Base-by-base conservation (phyloP, 1,140 invertebrate genomes). In the Harpegnathos saltator region DNA sequence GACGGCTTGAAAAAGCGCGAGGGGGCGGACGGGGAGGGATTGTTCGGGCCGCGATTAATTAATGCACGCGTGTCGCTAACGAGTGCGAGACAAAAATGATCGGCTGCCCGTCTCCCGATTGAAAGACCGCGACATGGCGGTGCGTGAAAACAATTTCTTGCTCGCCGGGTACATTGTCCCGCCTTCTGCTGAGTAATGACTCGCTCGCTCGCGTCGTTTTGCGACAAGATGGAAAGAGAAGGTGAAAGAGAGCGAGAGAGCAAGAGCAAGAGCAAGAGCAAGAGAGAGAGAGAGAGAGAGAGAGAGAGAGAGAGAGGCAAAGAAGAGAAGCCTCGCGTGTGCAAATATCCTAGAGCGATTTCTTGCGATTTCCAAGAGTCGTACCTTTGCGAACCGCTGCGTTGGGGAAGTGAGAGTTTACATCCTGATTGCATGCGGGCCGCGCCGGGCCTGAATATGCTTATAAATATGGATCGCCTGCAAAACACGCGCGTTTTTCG, bases 31-130 rank as follows among this genome's bases (percentile, higher is more conserved):
- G 50, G 48, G 38, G 68, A 26, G 44, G 73, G 58, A 14, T 59
- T 71, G 72, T 77, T 44, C 82, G 33, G 15, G 44, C 12, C 56
- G 52, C 71, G 78, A 88, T 89, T 89, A 89, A 89, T 89, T 89
- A 89, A 89, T 85, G 87, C 87, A 59, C 75, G 84, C 88, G 84
- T 89, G 82, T 82, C 81, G 69, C 83, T 88, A 88, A 88, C 86
- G 74, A 89, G 84, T 81, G 52, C 58, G 80, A 81, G 83, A 83
- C 56, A 85, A 83, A 88, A 88, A 88, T 88, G 83, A 88, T 88
- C 73, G 86, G 62, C 69, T 14, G 50, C 83, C 56, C 29, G 80
- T 86, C 86, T 75, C 44, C 56, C 58, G 83, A 88, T 88, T 80
- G 77, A 88, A 78, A 63, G 50, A 56, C 38, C 26, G 15, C 69